Evolutionary conservation across 1,140 invertebrate genomes (phyloP).

Genomic region (Calosoma granatense): DNA sequence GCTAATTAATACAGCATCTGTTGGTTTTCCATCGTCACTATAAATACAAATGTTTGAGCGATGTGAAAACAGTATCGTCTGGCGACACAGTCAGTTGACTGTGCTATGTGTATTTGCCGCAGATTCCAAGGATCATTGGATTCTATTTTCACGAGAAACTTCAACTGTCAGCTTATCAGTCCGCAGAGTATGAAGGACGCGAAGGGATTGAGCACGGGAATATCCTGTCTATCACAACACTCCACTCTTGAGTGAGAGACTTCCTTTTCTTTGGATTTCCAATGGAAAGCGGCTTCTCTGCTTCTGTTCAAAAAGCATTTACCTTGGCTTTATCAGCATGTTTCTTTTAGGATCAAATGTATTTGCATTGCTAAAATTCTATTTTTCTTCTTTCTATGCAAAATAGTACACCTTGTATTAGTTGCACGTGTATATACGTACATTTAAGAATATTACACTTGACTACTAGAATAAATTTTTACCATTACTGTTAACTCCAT

Average conservation of each 20-base stretch:
- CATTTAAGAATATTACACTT: too few relatives aligned
- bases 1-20: not conserved
- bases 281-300: not conserved
- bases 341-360: not conserved
- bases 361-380: not conserved
- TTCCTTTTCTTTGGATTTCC: not conserved
- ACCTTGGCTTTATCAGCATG: not conserved
- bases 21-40: not conserved
- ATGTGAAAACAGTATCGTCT: not conserved
- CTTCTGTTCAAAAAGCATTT: not conserved
- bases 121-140: not conserved
- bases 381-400: too few relatives aligned
- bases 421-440: too few relatives aligned
- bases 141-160: not conserved
- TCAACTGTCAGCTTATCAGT: not conserved
- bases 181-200: not conserved
- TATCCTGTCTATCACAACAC: not conserved
- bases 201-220: not conserved
- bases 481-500: too few relatives aligned
- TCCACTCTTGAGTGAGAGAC: not conserved
- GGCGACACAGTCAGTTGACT: not conserved
- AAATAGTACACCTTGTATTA: too few relatives aligned
- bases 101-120: not conserved
- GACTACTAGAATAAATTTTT: too few relatives aligned
- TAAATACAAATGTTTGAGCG: not conserved